Evolutionary conservation across 2,888 invertebrate species (phyloP).

Genomic region (Pristionchus arcanus): DNA sequence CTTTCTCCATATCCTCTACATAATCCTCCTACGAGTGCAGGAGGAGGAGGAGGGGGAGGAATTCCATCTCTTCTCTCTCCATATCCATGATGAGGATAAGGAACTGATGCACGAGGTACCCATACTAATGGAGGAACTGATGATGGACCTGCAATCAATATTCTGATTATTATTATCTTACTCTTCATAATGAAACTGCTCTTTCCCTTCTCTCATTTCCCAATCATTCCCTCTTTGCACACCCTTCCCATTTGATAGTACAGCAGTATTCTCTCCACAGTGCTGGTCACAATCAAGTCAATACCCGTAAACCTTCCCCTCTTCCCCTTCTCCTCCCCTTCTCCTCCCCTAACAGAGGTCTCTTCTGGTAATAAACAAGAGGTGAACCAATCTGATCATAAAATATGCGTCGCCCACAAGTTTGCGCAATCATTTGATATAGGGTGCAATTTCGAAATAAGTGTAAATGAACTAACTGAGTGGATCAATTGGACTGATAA

Average conservation of each 20-base stretch:
- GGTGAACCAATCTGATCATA: not conserved
- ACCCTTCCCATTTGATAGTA: not conserved
- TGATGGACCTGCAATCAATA: conserved; percentile 33
- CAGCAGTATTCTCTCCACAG: not conserved
- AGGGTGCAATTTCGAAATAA: not conserved
- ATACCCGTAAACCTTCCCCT: not conserved
- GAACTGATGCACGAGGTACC: conserved; percentile 65
- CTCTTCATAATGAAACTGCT: not conserved
- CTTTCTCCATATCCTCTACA: not conserved
- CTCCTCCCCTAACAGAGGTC: not conserved
- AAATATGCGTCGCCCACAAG: not conserved
- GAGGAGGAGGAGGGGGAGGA: not conserved
- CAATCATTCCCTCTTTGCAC: not conserved
- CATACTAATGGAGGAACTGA: conserved; percentile 59
- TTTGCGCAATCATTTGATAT: conserved; percentile 29
- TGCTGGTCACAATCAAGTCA: not conserved
- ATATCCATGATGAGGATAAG: conserved; percentile 47
- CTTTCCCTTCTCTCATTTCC: not conserved
- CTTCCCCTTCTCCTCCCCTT: not conserved
- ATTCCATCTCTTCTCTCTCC: not conserved
- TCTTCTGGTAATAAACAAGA: not conserved
- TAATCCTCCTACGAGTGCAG: not conserved
- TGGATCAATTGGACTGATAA: not conserved
- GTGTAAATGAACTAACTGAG: not conserved
- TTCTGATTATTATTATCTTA: not conserved